phyloP scores from a whole-genome alignment of 2,113 vertebrate species.

The Plecotus auritus region DNA sequence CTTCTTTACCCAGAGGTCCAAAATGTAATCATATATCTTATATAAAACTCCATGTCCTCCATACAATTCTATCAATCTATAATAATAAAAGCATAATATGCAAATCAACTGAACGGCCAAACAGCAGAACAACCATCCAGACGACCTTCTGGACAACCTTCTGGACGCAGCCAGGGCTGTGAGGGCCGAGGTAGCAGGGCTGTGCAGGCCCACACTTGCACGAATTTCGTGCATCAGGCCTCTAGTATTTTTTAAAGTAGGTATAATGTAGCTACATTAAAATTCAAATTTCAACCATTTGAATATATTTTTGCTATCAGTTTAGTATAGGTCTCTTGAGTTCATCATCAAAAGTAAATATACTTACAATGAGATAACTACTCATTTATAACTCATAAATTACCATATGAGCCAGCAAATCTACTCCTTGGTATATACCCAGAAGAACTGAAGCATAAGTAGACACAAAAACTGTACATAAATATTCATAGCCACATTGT shows the following conservation, averaged over 20 bases:
- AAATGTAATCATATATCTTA: background rate
- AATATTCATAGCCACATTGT: background rate
- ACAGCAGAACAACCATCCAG: too few relatives aligned
- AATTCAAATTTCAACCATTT: background rate
- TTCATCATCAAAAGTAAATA: background rate
- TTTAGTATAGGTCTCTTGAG: background rate
- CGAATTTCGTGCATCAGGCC: too few relatives aligned
- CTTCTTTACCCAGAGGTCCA: background rate
- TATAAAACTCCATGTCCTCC: background rate
- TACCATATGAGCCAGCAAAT: background rate
- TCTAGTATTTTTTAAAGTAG: background rate
- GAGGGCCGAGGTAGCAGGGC: too few relatives aligned
- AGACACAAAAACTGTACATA: background rate
- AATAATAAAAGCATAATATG: too few relatives aligned
- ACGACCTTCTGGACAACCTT: too few relatives aligned
- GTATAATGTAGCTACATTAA: background rate
- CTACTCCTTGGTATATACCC: background rate
- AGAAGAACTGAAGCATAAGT: background rate
- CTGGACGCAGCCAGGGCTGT: too few relatives aligned
- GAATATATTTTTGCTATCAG: background rate
- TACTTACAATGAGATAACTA: background rate
- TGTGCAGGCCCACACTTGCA: too few relatives aligned
- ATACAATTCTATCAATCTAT: background rate
- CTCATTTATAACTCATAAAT: background rate
- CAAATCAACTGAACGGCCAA: too few relatives aligned